Evolutionary conservation across 2,888 invertebrate genomes (phyloP).

Genomic region (Axea sp.): DNA sequence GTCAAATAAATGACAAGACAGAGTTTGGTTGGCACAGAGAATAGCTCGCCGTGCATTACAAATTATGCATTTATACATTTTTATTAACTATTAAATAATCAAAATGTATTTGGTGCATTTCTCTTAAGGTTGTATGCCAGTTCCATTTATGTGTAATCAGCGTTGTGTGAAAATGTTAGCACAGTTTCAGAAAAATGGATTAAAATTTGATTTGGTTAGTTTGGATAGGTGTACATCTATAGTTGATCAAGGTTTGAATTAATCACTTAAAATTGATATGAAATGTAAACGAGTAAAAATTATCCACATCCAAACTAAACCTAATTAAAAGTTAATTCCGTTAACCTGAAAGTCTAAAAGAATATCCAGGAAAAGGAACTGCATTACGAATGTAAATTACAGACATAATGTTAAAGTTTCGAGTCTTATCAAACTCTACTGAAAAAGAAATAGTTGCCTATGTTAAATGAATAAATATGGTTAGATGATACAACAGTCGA

Average conservation of each 20-base stretch:
- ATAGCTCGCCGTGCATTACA: neutral
- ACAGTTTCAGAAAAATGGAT: too few species aligned
- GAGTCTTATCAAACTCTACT: constrained; percentile 77
- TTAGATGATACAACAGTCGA: constrained; percentile 71
- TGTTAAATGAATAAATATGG: constrained; percentile 71
- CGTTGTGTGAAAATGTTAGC: constrained; percentile 55
- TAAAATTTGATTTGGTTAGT: constrained; percentile 12
- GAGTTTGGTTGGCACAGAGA: neutral
- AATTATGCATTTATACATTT: constrained; percentile 23
- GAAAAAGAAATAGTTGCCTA: constrained; percentile 76
- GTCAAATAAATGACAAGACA: neutral
- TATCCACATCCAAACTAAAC: neutral
- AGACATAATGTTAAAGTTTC: constrained; percentile 74
- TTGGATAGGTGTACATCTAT: too few species aligned
- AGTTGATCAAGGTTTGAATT: too few species aligned
- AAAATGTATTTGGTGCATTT: constrained; percentile 25
- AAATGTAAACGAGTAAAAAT: too few species aligned
- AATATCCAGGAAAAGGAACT: constrained; percentile 32
- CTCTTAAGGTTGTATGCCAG: constrained; percentile 16
- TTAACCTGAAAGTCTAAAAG: constrained; percentile 10
- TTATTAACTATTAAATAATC: constrained; percentile 17
- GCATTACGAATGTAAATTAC: constrained; percentile 75
- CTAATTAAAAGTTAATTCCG: constrained; percentile 4
- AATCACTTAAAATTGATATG: too few species aligned
- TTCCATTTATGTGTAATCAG: constrained; percentile 42